Percentiles rank a stretch among this genome's conserved stretches.
Evolutionary conservation across 2,113 vertebrate genomes (phyloP).

Genomic region (Equus przewalskii): DNA sequence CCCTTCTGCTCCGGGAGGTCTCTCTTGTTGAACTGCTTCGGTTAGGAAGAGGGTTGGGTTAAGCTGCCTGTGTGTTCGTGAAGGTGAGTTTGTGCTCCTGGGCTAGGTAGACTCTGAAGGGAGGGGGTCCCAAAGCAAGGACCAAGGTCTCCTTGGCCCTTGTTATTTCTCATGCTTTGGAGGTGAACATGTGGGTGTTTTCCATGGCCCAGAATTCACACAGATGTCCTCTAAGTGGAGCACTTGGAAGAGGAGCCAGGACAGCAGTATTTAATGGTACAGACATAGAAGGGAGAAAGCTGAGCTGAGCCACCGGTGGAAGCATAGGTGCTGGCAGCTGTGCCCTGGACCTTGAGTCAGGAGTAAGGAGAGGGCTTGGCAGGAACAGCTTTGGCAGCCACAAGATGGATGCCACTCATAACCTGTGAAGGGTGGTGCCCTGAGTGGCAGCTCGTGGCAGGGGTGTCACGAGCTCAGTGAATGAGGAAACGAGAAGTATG

Average conservation of each 20-base stretch:
- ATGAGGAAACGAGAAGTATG: neutral
- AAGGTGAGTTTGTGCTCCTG: too few relatives aligned
- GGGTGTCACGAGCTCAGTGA: rapidly evolving
- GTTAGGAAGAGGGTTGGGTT: too few relatives aligned
- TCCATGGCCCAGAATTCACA: neutral
- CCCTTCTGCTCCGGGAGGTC: neutral
- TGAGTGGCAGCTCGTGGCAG: neutral
- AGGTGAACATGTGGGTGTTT: neutral
- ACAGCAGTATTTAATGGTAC: too few relatives aligned
- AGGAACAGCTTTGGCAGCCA: neutral
- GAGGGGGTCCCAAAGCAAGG: neutral
- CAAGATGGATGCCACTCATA: too few relatives aligned
- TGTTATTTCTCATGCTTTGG: neutral
- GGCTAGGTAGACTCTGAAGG: neutral
- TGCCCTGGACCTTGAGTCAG: neutral
- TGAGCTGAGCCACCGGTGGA: neutral
- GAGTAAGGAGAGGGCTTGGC: neutral
- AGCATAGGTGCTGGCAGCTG: neutral
- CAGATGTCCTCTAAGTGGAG: neutral
- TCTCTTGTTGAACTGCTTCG: neutral
- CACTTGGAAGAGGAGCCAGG: neutral
- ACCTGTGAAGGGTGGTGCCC: neutral
- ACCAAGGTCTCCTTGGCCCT: too few relatives aligned
- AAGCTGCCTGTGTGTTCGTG: neutral
- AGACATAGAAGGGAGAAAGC: neutral